Percentiles rank a stretch among this genome's conserved stretches.
Conservation (phyloP, 2,113 vertebrate species). For the Poecile atricapillus region DNA sequence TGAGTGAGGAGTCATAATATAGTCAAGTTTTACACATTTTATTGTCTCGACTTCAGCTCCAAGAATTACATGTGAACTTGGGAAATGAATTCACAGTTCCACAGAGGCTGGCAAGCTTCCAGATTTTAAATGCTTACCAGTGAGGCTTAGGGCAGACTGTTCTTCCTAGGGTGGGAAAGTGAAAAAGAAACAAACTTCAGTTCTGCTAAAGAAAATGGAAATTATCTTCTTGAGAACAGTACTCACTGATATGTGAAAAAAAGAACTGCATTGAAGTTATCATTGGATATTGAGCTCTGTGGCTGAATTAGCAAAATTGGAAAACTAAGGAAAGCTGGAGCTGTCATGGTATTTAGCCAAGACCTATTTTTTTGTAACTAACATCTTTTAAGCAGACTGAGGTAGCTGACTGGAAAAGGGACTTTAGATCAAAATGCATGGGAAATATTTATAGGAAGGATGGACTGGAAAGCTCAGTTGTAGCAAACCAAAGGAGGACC, state of each 20-base stretch:
- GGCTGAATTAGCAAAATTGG: background rate
- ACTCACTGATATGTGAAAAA: background rate
- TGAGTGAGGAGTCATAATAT: slow-evolving; percentile 30
- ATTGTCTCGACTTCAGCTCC: slow-evolving; percentile 32
- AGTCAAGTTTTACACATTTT: slow-evolving; percentile 53
- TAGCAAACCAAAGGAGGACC: background rate
- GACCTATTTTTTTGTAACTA: background rate
- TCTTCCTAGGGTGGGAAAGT: slow-evolving; percentile 11
- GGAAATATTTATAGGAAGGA: background rate
- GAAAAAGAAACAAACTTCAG: background rate
- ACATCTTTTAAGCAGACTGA: background rate
- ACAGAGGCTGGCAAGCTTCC: slow-evolving; percentile 45
- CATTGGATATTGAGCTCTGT: background rate
- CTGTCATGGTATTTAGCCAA: background rate
- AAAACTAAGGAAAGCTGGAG: background rate
- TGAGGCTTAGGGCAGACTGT: slow-evolving; percentile 4
- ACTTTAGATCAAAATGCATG: background rate
- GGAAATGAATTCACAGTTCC: slow-evolving; percentile 53
- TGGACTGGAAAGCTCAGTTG: background rate
- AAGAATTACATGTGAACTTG: slow-evolving; percentile 49
- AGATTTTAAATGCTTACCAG: slow-evolving; percentile 57
- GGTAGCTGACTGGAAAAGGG: background rate
- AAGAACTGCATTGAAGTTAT: background rate
- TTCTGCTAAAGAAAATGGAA: slow-evolving; percentile 21
- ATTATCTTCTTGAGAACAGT: background rate